Conservation (phyloP, 2,113 vertebrate genomes). For the Myiozetetes cayanensis region DNA sequence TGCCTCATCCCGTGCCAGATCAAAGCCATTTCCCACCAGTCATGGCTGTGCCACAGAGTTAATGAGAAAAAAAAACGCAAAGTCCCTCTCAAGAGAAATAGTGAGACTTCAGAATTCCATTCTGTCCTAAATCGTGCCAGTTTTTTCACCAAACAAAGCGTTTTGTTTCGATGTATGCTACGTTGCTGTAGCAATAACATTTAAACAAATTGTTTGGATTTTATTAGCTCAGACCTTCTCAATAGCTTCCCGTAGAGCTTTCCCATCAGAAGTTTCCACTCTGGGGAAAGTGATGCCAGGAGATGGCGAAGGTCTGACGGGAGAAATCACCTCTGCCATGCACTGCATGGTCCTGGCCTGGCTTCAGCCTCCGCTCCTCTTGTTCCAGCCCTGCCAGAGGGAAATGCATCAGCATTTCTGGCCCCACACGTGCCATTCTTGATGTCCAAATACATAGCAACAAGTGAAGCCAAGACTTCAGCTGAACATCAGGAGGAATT, state of each 20-base stretch:
- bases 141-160: background rate
- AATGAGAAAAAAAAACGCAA: background rate
- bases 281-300: rapidly evolving
- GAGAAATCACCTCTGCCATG: background rate
- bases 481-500: background rate
- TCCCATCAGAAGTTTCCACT: background rate
- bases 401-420: rapidly evolving
- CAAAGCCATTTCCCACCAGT: background rate
- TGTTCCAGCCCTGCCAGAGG: background rate
- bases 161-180: background rate
- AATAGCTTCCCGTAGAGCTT: background rate
- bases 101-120: background rate
- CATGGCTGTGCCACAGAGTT: background rate
- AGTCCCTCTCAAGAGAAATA: background rate
- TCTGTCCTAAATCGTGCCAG: background rate
- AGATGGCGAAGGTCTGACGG: background rate
- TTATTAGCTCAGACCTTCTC: background rate
- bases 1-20: background rate
- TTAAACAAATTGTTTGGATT: background rate
- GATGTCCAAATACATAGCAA: background rate
- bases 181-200: constrained; percentile 20
- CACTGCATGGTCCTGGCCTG: background rate
- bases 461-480: background rate
- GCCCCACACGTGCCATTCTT: rapidly evolving
- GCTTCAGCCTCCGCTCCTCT: background rate